phyloP scores from a whole-genome alignment of 1,140 invertebrate genomes.

The Bombus sylvicola region DNA sequence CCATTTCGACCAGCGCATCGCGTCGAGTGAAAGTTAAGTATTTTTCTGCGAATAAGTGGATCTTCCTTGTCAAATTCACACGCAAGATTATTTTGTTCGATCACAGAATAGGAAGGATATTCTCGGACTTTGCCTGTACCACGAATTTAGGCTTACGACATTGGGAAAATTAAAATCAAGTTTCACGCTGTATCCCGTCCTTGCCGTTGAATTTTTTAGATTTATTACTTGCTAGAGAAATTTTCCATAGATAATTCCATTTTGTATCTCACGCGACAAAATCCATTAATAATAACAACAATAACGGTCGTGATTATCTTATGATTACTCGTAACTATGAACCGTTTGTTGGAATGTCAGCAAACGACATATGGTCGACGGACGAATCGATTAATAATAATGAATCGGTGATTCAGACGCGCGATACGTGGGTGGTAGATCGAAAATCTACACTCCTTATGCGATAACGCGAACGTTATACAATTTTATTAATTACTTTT shows the following conservation, averaged over 20 bases:
- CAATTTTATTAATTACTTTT: conserved; percentile 12
- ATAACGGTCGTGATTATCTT: background rate
- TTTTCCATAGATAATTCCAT: too few species aligned
- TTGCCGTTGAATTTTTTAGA: too few species aligned
- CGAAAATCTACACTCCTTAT: background rate
- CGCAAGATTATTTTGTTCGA: background rate
- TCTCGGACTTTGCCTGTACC: too few species aligned
- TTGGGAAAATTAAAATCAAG: too few species aligned
- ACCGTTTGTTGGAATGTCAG: background rate
- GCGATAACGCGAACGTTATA: background rate
- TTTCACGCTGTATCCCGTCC: too few species aligned
- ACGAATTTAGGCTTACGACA: too few species aligned
- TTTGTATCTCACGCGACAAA: background rate
- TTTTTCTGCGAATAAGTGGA: background rate
- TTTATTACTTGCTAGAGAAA: too few species aligned
- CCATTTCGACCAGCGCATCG: background rate
- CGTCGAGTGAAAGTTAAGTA: conserved; percentile 16
- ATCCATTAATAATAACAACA: background rate
- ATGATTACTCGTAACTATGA: background rate
- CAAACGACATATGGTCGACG: background rate
- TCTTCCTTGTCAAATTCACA: background rate
- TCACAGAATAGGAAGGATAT: too few species aligned
- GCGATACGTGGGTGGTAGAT: background rate
- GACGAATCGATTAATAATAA: background rate
- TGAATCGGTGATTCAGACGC: background rate